Conservation (phyloP, 2,113 vertebrate genomes). For the Pogona vitticeps region DNA sequence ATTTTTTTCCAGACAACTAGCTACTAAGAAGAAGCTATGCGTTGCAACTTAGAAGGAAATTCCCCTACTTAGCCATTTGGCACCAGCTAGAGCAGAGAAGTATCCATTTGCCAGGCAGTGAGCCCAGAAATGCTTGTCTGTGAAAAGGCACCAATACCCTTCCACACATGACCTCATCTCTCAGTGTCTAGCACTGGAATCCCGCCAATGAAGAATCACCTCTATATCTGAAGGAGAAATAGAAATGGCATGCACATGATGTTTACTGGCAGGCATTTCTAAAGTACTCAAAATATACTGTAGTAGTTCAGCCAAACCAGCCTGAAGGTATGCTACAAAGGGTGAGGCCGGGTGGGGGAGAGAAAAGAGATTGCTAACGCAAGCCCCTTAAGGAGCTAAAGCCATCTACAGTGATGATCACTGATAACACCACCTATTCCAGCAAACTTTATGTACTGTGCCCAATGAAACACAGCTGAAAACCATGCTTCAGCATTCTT, state of each 20-base stretch:
- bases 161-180: neutral
- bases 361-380: neutral
- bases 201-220: neutral
- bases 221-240: neutral
- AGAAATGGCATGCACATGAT: neutral
- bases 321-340: neutral
- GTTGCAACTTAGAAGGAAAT: neutral
- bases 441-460: neutral
- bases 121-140: neutral
- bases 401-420: neutral
- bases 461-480: neutral
- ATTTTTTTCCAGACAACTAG: neutral
- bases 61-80: neutral
- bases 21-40: neutral
- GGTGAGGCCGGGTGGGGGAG: neutral
- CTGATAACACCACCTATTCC: neutral
- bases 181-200: neutral
- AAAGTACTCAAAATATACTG: neutral
- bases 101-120: neutral
- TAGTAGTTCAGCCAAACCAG: neutral
- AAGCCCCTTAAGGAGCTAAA: neutral
- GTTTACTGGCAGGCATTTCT: neutral
- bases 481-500: neutral
- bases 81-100: neutral
- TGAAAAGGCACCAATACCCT: conserved; percentile 2